Evolutionary conservation across 92 coral and sea anemone genomes (phyloP).

Genomic region (Paramuricea clavata): DNA sequence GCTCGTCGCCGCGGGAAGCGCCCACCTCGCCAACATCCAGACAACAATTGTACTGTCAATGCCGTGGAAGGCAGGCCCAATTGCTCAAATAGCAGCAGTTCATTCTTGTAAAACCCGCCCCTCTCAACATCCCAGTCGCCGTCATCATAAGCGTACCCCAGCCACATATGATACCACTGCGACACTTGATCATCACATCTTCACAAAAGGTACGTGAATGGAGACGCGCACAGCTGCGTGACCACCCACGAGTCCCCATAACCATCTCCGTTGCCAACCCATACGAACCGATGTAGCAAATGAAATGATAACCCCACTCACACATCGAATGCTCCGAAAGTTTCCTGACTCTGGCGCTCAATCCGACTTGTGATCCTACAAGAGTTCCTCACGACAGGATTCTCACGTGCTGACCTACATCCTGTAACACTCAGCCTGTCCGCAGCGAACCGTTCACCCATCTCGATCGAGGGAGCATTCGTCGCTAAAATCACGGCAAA

Average conservation of each 20-base stretch:
- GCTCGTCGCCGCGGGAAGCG: slow-evolving; percentile 54
- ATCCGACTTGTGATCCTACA: too few relatives aligned
- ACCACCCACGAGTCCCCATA: neutral
- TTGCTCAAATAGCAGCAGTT: too few relatives aligned
- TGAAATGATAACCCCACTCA: slow-evolving; percentile 1
- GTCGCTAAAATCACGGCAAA: slow-evolving; percentile 64
- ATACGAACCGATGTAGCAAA: neutral
- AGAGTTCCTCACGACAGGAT: slow-evolving; percentile 65
- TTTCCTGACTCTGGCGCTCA: slow-evolving; percentile 68
- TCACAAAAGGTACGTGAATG: slow-evolving; percentile 51
- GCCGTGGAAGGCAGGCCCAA: too few relatives aligned
- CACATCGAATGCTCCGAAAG: too few relatives aligned
- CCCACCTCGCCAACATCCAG: slow-evolving; percentile 18
- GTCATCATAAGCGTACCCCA: too few relatives aligned
- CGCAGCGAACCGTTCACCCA: slow-evolving; percentile 81
- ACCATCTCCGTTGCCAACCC: too few relatives aligned
- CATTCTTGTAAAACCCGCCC: too few relatives aligned
- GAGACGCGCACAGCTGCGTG: slow-evolving; percentile 58
- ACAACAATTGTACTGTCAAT: too few relatives aligned
- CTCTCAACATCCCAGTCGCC: too few relatives aligned
- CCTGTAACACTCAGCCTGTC: slow-evolving; percentile 61
- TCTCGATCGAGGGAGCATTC: slow-evolving; percentile 77
- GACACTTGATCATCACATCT: slow-evolving; percentile 5
- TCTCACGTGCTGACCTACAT: slow-evolving; percentile 52
- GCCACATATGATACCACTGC: too few relatives aligned